Conservation (phyloP, 2,113 vertebrate genomes). For the Zapus hudsonius region DNA sequence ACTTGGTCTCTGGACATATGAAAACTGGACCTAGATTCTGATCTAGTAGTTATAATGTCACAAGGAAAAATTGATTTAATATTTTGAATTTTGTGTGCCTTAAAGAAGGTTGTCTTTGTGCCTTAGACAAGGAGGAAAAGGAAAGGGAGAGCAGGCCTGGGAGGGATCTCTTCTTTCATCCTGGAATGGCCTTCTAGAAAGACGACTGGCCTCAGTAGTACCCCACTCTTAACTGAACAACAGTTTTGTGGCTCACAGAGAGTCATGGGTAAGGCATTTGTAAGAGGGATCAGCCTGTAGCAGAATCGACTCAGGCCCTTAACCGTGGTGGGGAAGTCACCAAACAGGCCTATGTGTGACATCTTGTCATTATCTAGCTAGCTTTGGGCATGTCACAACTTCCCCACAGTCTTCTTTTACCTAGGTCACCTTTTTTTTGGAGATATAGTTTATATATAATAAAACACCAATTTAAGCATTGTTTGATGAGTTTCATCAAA, state of each 20-base stretch:
- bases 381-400: neutral
- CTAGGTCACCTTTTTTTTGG: neutral
- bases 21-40: neutral
- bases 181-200: neutral
- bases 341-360: neutral
- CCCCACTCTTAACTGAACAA: neutral
- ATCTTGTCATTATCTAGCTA: neutral
- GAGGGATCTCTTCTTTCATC: neutral
- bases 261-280: neutral
- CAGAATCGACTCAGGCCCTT: neutral
- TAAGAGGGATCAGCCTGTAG: neutral
- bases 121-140: neutral
- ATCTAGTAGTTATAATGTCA: neutral
- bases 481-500: constrained; percentile 15
- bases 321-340: neutral
- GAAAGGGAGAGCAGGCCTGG: neutral
- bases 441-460: constrained; percentile 25
- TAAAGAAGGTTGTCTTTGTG: neutral
- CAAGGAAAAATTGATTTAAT: constrained; percentile 17
- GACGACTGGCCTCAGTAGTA: neutral
- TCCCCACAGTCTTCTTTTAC: neutral
- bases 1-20: neutral
- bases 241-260: neutral
- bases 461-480: neutral
- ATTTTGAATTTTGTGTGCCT: neutral